phyloP scores from a whole-genome alignment of 2,888 invertebrate species.

The Ephialtes manifestator region DNA sequence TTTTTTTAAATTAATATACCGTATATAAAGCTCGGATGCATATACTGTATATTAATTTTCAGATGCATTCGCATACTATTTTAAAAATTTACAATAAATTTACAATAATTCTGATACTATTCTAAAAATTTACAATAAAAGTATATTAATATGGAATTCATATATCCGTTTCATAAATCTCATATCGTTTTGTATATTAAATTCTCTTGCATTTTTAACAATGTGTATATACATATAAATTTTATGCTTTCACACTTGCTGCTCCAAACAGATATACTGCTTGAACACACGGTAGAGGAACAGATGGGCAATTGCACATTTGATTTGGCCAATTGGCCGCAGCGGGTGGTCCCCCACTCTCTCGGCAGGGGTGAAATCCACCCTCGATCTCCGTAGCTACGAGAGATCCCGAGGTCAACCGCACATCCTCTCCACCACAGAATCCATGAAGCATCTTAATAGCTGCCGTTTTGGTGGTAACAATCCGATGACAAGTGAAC shows the following conservation, averaged over 20 bases:
- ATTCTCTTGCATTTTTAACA: too few relatives aligned
- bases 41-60: too few relatives aligned
- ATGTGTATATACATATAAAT: too few relatives aligned
- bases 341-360: constrained; percentile 73
- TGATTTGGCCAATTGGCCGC: constrained; percentile 78
- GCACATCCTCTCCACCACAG: constrained; percentile 36
- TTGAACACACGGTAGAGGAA: constrained; percentile 56
- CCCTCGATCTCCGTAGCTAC: constrained; percentile 63
- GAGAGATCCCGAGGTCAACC: constrained; percentile 65
- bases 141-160: too few relatives aligned
- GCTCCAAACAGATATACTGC: constrained; percentile 37
- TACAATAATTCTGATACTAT: too few relatives aligned
- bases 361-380: constrained; percentile 58
- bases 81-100: too few relatives aligned
- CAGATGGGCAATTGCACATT: constrained; percentile 76
- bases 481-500: constrained; percentile 61
- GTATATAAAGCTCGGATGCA: too few relatives aligned
- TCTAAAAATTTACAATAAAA: too few relatives aligned
- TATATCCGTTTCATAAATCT: too few relatives aligned
- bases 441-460: constrained; percentile 66
- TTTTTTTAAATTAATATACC: too few relatives aligned
- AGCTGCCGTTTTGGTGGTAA: constrained; percentile 41
- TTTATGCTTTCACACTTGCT: constrained; percentile 50
- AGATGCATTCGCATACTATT: too few relatives aligned
- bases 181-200: too few relatives aligned